phyloP scores from a whole-genome alignment of 2,797 vertebrate genomes.

The Rallus crepitans region DNA sequence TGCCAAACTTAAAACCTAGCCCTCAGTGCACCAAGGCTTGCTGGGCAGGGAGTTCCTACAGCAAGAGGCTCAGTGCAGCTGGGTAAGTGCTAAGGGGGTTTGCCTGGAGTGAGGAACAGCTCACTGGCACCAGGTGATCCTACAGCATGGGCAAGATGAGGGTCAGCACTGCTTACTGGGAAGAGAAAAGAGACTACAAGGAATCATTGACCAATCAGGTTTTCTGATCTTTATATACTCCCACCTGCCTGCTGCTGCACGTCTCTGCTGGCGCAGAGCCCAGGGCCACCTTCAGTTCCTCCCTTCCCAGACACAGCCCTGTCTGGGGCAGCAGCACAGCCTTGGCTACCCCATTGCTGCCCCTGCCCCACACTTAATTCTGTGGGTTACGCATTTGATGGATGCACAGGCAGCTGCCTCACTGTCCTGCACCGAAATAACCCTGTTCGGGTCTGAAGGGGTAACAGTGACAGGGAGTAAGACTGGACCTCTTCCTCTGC shows the following conservation, averaged over 20 bases:
- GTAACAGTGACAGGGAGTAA: not conserved
- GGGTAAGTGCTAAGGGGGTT: not conserved
- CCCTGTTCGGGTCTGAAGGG: not conserved
- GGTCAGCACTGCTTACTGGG: not conserved
- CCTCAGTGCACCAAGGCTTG: not conserved
- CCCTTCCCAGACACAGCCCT: not conserved
- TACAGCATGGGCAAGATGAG: not conserved
- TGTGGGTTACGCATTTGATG: not conserved
- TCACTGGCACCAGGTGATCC: not conserved
- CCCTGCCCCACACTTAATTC: accelerated
- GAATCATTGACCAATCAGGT: not conserved
- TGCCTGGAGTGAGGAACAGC: not conserved
- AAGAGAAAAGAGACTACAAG: not conserved
- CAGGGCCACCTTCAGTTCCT: not conserved
- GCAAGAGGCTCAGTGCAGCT: not conserved
- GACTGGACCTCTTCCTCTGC: not conserved
- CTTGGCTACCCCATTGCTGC: not conserved
- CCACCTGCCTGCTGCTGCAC: not conserved
- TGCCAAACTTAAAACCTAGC: not conserved
- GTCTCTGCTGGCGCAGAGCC: not conserved
- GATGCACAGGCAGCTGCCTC: not conserved
- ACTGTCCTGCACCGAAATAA: not conserved
- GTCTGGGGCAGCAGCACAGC: not conserved
- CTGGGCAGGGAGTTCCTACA: not conserved
- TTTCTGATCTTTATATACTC: not conserved